phyloP scores from a whole-genome alignment of 1,140 invertebrate species.

The Drosophila ohnishii region DNA sequence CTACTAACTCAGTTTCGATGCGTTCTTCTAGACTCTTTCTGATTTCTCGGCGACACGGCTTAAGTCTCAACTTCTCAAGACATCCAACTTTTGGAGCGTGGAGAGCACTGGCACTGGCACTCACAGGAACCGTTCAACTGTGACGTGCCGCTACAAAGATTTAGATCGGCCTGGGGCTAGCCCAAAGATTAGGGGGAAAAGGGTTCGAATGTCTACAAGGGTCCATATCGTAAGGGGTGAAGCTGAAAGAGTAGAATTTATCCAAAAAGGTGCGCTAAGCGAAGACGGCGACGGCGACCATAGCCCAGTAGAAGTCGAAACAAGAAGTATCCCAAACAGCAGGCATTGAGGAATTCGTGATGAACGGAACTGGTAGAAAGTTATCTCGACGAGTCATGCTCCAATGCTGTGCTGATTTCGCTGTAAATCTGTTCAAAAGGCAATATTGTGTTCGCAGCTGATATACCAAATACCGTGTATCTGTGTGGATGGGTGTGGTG shows the following conservation, averaged over 20 bases:
- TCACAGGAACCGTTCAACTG: slow-evolving; percentile 76
- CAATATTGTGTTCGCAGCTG: slow-evolving; percentile 80
- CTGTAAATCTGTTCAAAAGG: slow-evolving; percentile 79
- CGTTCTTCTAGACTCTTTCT: slow-evolving; percentile 1
- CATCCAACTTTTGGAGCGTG: slow-evolving; percentile 11
- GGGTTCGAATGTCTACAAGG: not conserved
- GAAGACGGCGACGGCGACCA: slow-evolving; percentile 28
- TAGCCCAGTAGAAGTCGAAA: slow-evolving; percentile 11
- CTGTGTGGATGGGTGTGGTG: slow-evolving; percentile 69
- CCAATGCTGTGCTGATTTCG: slow-evolving; percentile 9
- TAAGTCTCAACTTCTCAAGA: slow-evolving; percentile 11
- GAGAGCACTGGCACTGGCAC: slow-evolving; percentile 35
- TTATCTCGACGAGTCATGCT: not conserved
- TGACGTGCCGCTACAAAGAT: slow-evolving; percentile 67
- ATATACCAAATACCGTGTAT: slow-evolving; percentile 80
- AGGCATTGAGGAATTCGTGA: slow-evolving; percentile 24
- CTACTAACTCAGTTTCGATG: slow-evolving; percentile 30
- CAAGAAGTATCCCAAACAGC: too few relatives aligned
- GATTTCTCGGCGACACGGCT: slow-evolving; percentile 2
- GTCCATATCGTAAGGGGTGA: slow-evolving; percentile 9
- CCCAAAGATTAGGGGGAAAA: slow-evolving; percentile 14
- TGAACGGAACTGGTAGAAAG: slow-evolving; percentile 5
- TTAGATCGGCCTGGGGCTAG: slow-evolving; percentile 19
- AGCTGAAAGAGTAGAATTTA: slow-evolving; percentile 10
- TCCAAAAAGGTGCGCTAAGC: slow-evolving; percentile 21